Percentiles rank a stretch among this genome's conserved stretches.
These are phyloP conservation scores for Cataglyphis altisquamis DNA, from an alignment of 2,888 invertebrate species.

Conservation along the genomic window DNA sequence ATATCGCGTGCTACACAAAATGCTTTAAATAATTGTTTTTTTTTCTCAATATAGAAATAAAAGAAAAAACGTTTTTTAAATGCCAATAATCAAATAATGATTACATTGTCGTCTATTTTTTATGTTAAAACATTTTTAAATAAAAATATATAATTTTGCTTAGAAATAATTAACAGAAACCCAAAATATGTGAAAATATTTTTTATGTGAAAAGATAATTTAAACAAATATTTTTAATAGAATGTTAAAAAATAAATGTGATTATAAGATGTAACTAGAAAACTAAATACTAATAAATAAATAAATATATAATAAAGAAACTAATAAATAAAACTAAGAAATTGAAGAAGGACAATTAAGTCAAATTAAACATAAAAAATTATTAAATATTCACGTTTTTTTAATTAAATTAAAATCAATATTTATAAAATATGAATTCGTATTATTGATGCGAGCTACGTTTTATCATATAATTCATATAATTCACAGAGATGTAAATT, in stretches of 20 bases:
- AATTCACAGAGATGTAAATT: conserved; percentile 36
- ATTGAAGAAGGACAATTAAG: not conserved
- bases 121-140: not conserved
- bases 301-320: too few species aligned
- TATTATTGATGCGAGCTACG: conserved; percentile 56
- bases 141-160: not conserved
- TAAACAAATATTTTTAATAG: not conserved
- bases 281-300: too few species aligned
- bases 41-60: not conserved
- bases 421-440: conserved; percentile 60
- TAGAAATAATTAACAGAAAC: not conserved
- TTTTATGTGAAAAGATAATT: not conserved
- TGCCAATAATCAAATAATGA: not conserved
- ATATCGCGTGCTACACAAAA: not conserved
- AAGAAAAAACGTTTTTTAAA: not conserved
- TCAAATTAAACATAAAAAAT: conserved; percentile 10
- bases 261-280: too few species aligned
- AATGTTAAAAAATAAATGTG: not conserved
- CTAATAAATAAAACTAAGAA: not conserved
- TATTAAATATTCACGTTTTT: conserved; percentile 65
- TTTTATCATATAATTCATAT: conserved; percentile 51
- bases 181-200: not conserved
- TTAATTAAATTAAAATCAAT: conserved; percentile 69
- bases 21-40: not conserved
- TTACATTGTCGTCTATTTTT: not conserved